Evolutionary conservation across 2,797 vertebrate genomes (phyloP), one percentile per base, ranked within the genome.

Genomic region (Brachyrhaphis roseni): DNA sequence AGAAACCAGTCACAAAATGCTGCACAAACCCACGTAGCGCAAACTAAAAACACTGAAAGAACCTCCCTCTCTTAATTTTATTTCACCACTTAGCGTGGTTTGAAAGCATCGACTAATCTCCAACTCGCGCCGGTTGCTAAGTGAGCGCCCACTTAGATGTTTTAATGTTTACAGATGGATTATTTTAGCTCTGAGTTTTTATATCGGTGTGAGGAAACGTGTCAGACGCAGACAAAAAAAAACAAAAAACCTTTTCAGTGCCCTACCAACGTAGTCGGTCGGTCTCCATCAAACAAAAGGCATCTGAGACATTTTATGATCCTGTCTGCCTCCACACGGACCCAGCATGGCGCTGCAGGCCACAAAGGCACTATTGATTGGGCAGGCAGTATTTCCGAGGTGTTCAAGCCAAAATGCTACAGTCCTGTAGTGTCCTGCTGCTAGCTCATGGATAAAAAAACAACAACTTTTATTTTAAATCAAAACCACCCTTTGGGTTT

Each of bases 311-410:
- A 76, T 90, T 91, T 91, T 84, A 82, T 90, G 88, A 82, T 88
- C 75, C 84, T 80, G 64, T 84, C 80, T 89, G 83, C 82, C 84
- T 88, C 89, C 79, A 80, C 85, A 89, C 79, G 66, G 87, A 76
- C 88, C 78, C 91, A 84, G 88, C 73, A 8, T 90, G 88, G 68
- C 70, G 82, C 82, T 80, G 84, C 79, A 82, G 86, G 89, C 89
- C 92, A 93, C 88, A 92, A 89, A 90, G 85, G 59, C 75, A 73
- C 80, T 87, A 93, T 92, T 89, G 91, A 94, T 91, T 85, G 82
- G 87, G 86, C 85, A 75, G 88, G 84, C 80, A 77, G 83, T 77
- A 75, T 87, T 79, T 83, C 75, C 84, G 75, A 87, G 81, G 76
- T 62, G 75, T 77, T 76, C 62, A 39, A 79, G 83, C 79, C 76